Base-by-base conservation (phyloP, 2,113 vertebrate species). In the Potamarius usumacintae region DNA sequence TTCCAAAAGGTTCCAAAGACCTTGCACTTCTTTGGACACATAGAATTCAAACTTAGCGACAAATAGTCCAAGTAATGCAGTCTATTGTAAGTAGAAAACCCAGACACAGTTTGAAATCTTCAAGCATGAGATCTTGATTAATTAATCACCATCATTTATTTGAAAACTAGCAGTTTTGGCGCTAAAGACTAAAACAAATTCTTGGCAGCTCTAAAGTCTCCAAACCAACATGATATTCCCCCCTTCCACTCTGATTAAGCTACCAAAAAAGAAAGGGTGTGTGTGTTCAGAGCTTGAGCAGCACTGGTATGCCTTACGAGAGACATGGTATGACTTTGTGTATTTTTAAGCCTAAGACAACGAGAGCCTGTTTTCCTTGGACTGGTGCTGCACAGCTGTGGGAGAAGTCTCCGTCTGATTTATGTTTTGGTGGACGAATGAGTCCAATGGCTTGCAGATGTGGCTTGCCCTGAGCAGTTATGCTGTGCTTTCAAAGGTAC, bases 381-480 rank as follows among this genome's bases (percentile, higher is more conserved):
- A 91, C 89, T 52, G 12, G 55, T 53, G 87, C 69, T 65, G 52
- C 65, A 88, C 89, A 85, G 79, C 89, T 89, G 78, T 77, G 85
- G 89, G 81, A 91, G 69, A 83, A 81, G 85, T 67, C 84, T 65
- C 82, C 74, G 79, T 85, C 90, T 91, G 87, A 86, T 67, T 71
- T 87, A 76, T 89, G 82, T 92, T 94, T 91, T 91, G 89, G 91
- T 89, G 92, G 91, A 91, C 90, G 92, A 93, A 94, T 94, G 91
- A 92, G 90, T 87, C 85, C 92, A 91, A 96, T 95, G 89, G 90
- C 90, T 95, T 92, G 92, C 95, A 96, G 94, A 95, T 96, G 95
- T 95, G 90, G 84, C 67, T 88, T 67, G 89, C 89, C 90, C 88
- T 85, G 85, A 94, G 92, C 90, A 92, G 87, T 90, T 89, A 88